Percentiles rank a stretch among this genome's conserved stretches.
phyloP scores from a whole-genome alignment of 1,140 invertebrate genomes.

The Gryllus bimaculatus region DNA sequence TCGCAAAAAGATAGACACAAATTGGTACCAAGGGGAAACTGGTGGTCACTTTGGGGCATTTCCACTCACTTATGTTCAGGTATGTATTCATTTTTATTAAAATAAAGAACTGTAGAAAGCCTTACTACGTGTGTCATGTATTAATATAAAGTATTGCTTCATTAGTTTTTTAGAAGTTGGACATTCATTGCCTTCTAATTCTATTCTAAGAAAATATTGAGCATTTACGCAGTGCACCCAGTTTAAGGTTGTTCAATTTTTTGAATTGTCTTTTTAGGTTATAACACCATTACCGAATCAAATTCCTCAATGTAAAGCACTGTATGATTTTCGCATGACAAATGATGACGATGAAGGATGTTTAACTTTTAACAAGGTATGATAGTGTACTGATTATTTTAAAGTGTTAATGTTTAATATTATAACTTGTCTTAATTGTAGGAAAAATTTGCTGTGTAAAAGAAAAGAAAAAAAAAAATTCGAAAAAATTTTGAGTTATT shows the following conservation, averaged over 20 bases:
- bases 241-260: background rate
- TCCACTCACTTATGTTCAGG: conserved; percentile 81
- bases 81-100: conserved; percentile 28
- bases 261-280: conserved; percentile 44
- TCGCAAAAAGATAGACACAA: conserved; percentile 73
- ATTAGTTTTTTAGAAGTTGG: too few species aligned
- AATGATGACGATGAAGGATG: conserved; percentile 88
- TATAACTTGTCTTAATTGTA: too few species aligned
- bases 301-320: conserved; percentile 78
- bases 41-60: conserved; percentile 72
- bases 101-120: too few species aligned
- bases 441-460: too few species aligned
- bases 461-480: too few species aligned
- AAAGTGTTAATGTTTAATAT: background rate
- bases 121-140: too few species aligned
- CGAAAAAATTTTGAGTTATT: too few species aligned
- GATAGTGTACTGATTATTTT: background rate
- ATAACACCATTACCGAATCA: conserved; percentile 65
- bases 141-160: too few species aligned
- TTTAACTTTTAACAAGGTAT: conserved; percentile 81
- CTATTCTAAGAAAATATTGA: background rate
- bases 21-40: conserved; percentile 85
- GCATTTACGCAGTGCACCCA: background rate
- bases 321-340: conserved; percentile 87
- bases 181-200: background rate